Conservation (phyloP, 2,797 vertebrate species). For the Alfaro cultratus region DNA sequence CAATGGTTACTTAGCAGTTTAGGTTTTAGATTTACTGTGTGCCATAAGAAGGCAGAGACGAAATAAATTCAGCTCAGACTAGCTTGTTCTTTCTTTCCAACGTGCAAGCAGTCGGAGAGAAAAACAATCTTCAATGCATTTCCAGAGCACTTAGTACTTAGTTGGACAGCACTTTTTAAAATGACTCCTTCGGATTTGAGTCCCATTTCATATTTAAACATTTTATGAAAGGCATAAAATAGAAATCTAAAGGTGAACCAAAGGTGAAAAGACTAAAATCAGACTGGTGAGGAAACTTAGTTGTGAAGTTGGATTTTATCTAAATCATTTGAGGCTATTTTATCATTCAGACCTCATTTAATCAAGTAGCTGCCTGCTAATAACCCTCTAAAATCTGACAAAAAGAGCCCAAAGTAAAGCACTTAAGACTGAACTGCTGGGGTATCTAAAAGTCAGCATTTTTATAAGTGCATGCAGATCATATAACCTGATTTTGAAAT, state of each 20-base stretch:
- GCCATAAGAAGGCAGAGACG: slow-evolving; percentile 8
- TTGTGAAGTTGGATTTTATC: slow-evolving; percentile 12
- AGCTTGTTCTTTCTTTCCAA: slow-evolving; percentile 21
- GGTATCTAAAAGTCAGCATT: neutral
- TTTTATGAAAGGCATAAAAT: slow-evolving; percentile 36
- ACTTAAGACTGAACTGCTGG: neutral
- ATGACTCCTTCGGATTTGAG: no score
- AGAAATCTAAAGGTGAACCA: slow-evolving; percentile 44
- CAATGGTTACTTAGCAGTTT: slow-evolving; percentile 34
- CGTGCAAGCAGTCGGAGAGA: slow-evolving; percentile 5
- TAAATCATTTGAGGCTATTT: slow-evolving; percentile 11
- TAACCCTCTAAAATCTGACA: neutral
- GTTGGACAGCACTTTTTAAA: neutral
- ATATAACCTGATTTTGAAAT: neutral
- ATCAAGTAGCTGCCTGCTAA: neutral
- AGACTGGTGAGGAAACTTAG: neutral
- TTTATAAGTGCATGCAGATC: no score
- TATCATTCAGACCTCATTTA: slow-evolving; percentile 14
- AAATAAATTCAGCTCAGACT: slow-evolving; percentile 15
- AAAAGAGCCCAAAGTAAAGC: neutral
- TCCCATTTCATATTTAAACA: slow-evolving; percentile 23
- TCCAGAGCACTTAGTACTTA: neutral
- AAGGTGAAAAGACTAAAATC: slow-evolving; percentile 34
- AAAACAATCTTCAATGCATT: slow-evolving; percentile 14
- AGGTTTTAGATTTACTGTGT: slow-evolving; percentile 34